Evolutionary conservation across 2,888 invertebrate species (phyloP), one percentile per base, ranked within the genome.

Genomic region (Drosophila formosana): DNA sequence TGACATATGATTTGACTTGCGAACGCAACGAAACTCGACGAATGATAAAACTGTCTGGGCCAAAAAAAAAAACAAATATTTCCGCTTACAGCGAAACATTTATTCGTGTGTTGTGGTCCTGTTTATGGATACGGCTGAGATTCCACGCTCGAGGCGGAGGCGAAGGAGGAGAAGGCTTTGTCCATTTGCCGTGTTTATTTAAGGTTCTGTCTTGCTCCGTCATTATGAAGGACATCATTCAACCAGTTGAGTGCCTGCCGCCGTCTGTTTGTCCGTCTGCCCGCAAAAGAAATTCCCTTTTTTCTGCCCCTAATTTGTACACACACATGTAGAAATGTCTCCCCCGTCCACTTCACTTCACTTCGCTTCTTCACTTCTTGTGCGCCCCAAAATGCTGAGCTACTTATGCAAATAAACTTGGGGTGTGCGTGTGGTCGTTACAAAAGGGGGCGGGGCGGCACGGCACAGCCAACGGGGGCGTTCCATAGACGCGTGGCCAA

Each of bases 181-280:
- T 58, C 57, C 71, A 58, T 53, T 53, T 65, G 66, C 71, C 72
- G 67, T 56, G 46, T 56, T 56, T 56, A 56, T 46, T 56, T 46
- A 56, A 56, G 56, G 57, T 25, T 58, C 39, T 58, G 46, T 70
- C 67, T 58, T 66, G 82, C 82, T 75, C 65, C 78, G 69, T 82
- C 80, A 85, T 85, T 85, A 85, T 87, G 82, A 82, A 82, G 80
- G 80, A 85, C 85, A 86, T 87, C 80, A 88, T 88, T 85, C 85
- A 89, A 87, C 89, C 80, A 82, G 89, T 85, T 89, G 89, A 67
- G 62, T 68, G 56, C 56, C 47, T n/a, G 11, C 37, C 34, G 34
- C 11, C 4, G n/a, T 34, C 34, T 34, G 34, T 37, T n/a, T 37
- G 62, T 65, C 69, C 66, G 66, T 58, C 66, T 69, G 47, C 49